These are phyloP conservation scores for Ceriagrion tenellum DNA, from an alignment of 2,888 invertebrate species.

Conservation along the genomic window DNA sequence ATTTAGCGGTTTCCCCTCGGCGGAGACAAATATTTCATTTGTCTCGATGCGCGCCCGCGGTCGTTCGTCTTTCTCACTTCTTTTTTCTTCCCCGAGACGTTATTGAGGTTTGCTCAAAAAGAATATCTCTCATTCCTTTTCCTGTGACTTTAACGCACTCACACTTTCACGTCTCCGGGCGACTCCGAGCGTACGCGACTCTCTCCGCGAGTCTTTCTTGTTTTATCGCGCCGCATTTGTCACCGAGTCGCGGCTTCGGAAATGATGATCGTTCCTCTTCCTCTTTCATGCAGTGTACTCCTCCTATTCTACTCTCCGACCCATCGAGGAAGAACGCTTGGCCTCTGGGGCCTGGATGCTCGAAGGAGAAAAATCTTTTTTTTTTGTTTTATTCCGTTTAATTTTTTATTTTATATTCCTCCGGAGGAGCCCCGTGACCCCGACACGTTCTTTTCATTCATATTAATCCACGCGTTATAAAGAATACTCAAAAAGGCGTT, in stretches of 20 bases:
- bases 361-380: neutral
- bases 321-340: neutral
- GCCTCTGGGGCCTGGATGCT: neutral
- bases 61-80: neutral
- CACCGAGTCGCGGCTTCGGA: neutral
- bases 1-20: neutral
- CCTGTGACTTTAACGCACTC: neutral
- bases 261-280: neutral
- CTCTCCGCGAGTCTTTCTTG: neutral
- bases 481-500: slow-evolving; percentile 43
- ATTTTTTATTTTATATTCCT: neutral
- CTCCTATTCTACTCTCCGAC: neutral
- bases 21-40: slow-evolving; percentile 10
- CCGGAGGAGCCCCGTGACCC: neutral
- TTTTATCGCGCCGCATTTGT: slow-evolving; percentile 17
- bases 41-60: neutral
- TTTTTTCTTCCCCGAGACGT: neutral
- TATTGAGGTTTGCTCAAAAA: slow-evolving; percentile 1
- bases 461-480: slow-evolving; percentile 44
- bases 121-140: neutral
- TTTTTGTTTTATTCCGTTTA: neutral
- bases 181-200: neutral
- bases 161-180: neutral
- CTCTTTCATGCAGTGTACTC: neutral
- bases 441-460: slow-evolving; percentile 43